phyloP scores from a whole-genome alignment of 2,113 vertebrate species.

The Oxyura jamaicensis region DNA sequence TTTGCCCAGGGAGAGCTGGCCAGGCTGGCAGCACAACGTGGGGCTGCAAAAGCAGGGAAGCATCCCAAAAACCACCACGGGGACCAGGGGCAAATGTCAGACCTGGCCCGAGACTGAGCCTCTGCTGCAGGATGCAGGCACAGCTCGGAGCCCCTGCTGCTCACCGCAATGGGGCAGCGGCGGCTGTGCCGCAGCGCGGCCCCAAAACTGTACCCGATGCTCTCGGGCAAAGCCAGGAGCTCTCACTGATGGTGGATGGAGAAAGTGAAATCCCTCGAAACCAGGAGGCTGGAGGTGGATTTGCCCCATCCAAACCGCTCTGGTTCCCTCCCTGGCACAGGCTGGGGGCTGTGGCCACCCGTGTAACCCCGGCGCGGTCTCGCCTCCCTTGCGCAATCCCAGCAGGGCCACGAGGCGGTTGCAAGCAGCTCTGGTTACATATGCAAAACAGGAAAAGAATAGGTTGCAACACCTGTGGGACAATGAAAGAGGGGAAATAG shows the following conservation, averaged over 20 bases:
- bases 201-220: not conserved
- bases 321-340: not conserved
- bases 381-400: slow-evolving; percentile 46
- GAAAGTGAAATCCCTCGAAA: not conserved
- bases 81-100: not conserved
- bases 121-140: not conserved
- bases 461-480: slow-evolving; percentile 26
- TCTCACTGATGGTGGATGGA: not conserved
- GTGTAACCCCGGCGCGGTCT: not conserved
- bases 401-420: not conserved
- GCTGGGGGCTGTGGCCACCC: not conserved
- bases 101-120: not conserved
- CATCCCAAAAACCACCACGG: not conserved
- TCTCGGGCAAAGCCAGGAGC: not conserved
- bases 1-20: not conserved
- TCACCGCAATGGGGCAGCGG: too few species aligned
- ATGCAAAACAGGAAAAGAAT: slow-evolving; percentile 54
- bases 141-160: not conserved
- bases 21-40: accelerated
- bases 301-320: not conserved
- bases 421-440: slow-evolving; percentile 19
- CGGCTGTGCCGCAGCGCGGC: too few species aligned
- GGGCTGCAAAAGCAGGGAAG: not conserved
- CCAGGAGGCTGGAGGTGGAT: not conserved
- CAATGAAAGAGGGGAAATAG: slow-evolving; percentile 52